Conservation (phyloP, 2,113 vertebrate species). For the Calyptommatus sinebrachiatus region DNA sequence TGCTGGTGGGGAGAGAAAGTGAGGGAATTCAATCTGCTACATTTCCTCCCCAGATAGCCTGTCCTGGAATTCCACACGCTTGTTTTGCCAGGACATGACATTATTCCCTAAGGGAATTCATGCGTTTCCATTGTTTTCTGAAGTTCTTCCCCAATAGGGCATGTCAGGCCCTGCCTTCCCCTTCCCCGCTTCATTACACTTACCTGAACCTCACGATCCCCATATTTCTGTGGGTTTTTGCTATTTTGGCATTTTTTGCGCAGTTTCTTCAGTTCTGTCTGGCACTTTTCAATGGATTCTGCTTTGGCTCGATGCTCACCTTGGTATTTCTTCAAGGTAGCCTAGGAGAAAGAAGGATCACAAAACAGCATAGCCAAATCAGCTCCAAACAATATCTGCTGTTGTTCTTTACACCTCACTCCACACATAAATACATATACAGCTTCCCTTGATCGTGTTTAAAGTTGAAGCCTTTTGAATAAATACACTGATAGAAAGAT, state of each 20-base stretch:
- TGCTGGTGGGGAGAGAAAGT: not conserved
- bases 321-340: conserved; percentile 84
- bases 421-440: not conserved
- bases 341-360: conserved; percentile 54
- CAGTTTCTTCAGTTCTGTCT: conserved; percentile 83
- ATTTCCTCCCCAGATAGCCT: not conserved
- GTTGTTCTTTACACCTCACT: not conserved
- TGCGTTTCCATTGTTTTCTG: conserved; percentile 15
- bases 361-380: not conserved
- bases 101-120: not conserved
- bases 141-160: not conserved
- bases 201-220: conserved; percentile 85
- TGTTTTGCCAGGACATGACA: not conserved
- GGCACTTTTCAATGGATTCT: conserved; percentile 81
- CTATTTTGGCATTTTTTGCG: conserved; percentile 81
- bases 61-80: not conserved
- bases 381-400: not conserved
- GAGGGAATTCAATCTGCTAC: not conserved
- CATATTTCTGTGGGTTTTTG: conserved; percentile 84
- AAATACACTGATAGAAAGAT: not conserved
- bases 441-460: not conserved
- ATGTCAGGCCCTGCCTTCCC: not conserved
- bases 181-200: not conserved
- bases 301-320: conserved; percentile 77
- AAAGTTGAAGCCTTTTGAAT: not conserved